phyloP scores from a whole-genome alignment of 2,888 invertebrate species.

The Podotricha telesiphe region DNA sequence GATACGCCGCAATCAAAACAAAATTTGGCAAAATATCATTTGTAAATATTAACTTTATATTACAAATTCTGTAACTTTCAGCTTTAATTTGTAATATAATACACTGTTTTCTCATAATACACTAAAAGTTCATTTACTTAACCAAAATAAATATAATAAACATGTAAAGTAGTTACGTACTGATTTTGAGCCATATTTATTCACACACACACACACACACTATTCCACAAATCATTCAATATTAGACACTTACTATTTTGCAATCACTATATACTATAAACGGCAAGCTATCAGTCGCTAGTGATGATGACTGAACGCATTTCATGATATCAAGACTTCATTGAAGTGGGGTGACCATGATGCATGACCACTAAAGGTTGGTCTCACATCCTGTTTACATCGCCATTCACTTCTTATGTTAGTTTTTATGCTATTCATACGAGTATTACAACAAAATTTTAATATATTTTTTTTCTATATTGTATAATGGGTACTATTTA shows the following conservation, averaged over 20 bases:
- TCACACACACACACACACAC: neutral
- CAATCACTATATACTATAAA: neutral
- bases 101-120: too few species aligned
- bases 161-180: neutral
- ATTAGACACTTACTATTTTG: neutral
- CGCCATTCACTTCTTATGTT: neutral
- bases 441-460: neutral
- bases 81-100: too few species aligned
- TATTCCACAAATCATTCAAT: neutral
- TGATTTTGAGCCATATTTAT: neutral
- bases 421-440: neutral
- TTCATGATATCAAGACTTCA: neutral
- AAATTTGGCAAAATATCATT: too few species aligned
- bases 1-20: too few species aligned
- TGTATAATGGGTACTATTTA: too few species aligned
- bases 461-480: neutral
- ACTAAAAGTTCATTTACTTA: too few species aligned
- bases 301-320: neutral
- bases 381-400: neutral
- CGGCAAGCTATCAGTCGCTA: neutral
- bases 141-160: neutral
- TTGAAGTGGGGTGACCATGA: conserved; percentile 6
- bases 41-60: too few species aligned
- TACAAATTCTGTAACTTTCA: too few species aligned
- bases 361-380: neutral